phyloP scores from a whole-genome alignment of 2,888 invertebrate species.

The Hydropsyche betteni region DNA sequence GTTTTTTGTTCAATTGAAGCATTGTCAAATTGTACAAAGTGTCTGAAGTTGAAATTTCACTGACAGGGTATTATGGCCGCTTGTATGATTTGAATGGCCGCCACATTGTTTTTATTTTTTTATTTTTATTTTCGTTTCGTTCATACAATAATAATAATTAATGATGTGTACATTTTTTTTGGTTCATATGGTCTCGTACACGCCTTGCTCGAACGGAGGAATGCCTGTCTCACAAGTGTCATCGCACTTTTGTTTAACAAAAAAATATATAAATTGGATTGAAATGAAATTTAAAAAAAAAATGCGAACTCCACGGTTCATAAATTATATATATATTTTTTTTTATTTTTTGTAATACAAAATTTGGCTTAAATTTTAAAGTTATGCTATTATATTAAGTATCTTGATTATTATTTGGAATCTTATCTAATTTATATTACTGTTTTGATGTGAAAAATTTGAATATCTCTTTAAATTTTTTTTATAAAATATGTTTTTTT shows the following conservation, averaged over 20 bases:
- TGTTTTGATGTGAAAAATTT: too few species aligned
- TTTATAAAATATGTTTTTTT: too few species aligned
- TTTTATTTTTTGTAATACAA: neutral
- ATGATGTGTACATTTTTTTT: slow-evolving; percentile 29
- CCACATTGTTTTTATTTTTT: slow-evolving; percentile 27
- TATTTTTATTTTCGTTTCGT: neutral
- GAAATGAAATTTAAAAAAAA: neutral
- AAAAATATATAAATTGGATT: slow-evolving; percentile 19
- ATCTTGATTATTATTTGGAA: too few species aligned
- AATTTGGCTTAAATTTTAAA: neutral
- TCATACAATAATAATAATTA: slow-evolving; percentile 3
- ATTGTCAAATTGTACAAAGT: slow-evolving; percentile 29
- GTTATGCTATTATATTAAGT: too few species aligned
- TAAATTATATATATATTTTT: neutral
- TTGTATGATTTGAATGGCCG: slow-evolving; percentile 36
- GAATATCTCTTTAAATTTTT: too few species aligned
- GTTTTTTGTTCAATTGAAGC: neutral
- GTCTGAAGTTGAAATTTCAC: slow-evolving; percentile 31
- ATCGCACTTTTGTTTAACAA: slow-evolving; percentile 34
- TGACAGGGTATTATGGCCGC: slow-evolving; percentile 28
- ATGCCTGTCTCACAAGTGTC: slow-evolving; percentile 36
- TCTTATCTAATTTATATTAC: too few species aligned
- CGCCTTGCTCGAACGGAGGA: slow-evolving; percentile 31
- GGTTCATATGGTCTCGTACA: slow-evolving; percentile 21
- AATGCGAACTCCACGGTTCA: neutral